Evolutionary conservation across 1,140 invertebrate genomes (phyloP), one percentile per base, ranked within the genome.

Genomic region (Rhagoletis zephyria): DNA sequence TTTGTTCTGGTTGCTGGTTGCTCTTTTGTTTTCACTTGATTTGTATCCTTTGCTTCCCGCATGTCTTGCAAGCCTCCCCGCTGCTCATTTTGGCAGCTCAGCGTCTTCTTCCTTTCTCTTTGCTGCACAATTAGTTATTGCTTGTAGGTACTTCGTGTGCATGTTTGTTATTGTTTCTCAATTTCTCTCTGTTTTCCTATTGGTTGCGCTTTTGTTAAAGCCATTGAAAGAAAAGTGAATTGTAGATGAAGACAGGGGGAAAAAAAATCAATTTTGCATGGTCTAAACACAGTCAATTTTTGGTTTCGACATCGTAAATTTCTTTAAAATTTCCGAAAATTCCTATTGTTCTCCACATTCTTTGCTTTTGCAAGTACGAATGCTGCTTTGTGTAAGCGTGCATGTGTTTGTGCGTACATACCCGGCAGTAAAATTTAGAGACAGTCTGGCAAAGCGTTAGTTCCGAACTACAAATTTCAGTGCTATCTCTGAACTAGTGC

Each of bases 271-370:
- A 86, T 86, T 86, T 65, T 86, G 85, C 63, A 65, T 63, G 59
- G 59, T 30, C 60, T 40, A 61, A 61, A 60, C 42, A 60, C n/a
- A 86, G 85, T 86, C 85, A 86, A 86, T 86, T 86, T 86, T 65
- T 42, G 85, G 85, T 86, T 86, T 45, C 59, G 19, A 61, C 60
- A 86, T 86, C 60, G 85, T 86, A 61, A 12, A 86, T 86, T 86
- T 63, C 59, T 59, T 63, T 0, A 86, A 81, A 56, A 81, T 56
- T 81, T 81, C n/a, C 48, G 5, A 81, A 81, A 81, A 81, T 56
- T 30, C 74, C n/a, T 7, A 81, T 81, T 81, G 74, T 81, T 19
- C 7, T 1, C 51, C 51, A 56, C 51, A 56, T 56, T 10, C 16
- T 30, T 30, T 30, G 30, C 30, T 30, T 30, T 1, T 30, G 30